Base-by-base conservation (phyloP, 2,888 invertebrate genomes). In the Eledone cirrhosa region DNA sequence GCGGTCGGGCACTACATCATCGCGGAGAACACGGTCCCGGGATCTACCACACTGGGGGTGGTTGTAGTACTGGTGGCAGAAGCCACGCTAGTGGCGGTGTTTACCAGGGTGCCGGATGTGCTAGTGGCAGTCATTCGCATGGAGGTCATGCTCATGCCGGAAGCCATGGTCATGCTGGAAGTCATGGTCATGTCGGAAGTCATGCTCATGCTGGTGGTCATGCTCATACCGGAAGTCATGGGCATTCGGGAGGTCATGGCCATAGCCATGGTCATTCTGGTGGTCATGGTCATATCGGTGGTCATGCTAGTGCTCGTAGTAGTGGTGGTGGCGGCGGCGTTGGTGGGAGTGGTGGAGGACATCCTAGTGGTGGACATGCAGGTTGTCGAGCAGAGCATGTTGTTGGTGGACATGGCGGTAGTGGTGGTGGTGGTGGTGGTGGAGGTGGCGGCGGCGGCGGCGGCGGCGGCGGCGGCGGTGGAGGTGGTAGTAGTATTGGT, bases 361-460 rank as follows among this genome's bases (percentile, higher is more conserved):
- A 33, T 7, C 29, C 19, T 11, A 11, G 13, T 22, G n/a, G 27
- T 22, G 69, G 69, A 29, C 14, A 31, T 19, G 67, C 7, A 13
- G 67, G 16, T 29, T 14, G 65, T 14, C 24, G 65, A 2, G 65
- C 27, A 24, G 31, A 29, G 22, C 31, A 67, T 2, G 31, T 27
- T 1, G 5, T 22, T 31, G 27, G 33, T n/a, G 69, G 69, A 33
- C n/a, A 33, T 2, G 69, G 3, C n/a, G n/a, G 69, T n/a, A 8
- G 31, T 11, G 33, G 67, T 29, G 69, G 69, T 33, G 69, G 41
- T 31, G 67, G 27, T n/a, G 31, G 67, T 22, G 31, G 31, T 19
- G 67, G 67, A 67, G 19, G 53, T n/a, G n/a, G 53, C n/a, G n/a
- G 53, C 53, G 67, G 67, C 22, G 67, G 67, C 31, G 67, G 67